Evolutionary conservation across 1,140 invertebrate species (phyloP).

Genomic region (Drosophila sechellia): DNA sequence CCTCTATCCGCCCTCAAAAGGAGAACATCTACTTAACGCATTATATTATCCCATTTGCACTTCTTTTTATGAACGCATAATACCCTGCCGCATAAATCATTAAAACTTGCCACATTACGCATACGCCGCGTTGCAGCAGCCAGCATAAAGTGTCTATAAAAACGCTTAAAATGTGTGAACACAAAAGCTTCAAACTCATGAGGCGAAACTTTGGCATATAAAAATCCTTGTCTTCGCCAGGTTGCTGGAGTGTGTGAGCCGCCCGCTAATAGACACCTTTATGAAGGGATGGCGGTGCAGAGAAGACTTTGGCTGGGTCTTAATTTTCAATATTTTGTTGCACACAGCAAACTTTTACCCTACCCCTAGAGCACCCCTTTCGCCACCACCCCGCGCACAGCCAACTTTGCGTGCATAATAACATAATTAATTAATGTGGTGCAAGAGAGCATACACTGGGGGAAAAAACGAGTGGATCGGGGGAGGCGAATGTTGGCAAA

Average conservation of each 20-base stretch:
- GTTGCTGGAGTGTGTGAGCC: constrained; percentile 9
- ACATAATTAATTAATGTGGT: constrained; percentile 69
- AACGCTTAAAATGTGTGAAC: constrained; percentile 69
- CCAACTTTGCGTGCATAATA: constrained; percentile 57
- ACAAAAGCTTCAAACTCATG: constrained; percentile 51
- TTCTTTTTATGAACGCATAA: constrained; percentile 40
- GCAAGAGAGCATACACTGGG: constrained; percentile 21
- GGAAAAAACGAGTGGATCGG: background rate
- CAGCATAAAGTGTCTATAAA: constrained; percentile 74
- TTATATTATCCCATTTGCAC: constrained; percentile 45
- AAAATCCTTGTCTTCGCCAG: constrained; percentile 43
- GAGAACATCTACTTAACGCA: constrained; percentile 19
- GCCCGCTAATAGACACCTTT: constrained; percentile 43
- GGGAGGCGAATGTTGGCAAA: background rate
- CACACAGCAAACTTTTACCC: constrained; percentile 46
- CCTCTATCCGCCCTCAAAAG: background rate
- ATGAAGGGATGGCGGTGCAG: background rate
- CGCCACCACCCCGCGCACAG: background rate
- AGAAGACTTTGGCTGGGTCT: constrained; percentile 44
- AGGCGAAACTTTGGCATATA: constrained; percentile 59
- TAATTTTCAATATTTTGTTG: constrained; percentile 75
- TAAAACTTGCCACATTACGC: constrained; percentile 71
- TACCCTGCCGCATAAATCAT: constrained; percentile 54
- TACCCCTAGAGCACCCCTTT: background rate
- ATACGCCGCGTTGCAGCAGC: constrained; percentile 58